These are phyloP conservation scores for Himalopsyche phryganea DNA, from an alignment of 1,140 invertebrate species.

Conservation along the genomic window DNA sequence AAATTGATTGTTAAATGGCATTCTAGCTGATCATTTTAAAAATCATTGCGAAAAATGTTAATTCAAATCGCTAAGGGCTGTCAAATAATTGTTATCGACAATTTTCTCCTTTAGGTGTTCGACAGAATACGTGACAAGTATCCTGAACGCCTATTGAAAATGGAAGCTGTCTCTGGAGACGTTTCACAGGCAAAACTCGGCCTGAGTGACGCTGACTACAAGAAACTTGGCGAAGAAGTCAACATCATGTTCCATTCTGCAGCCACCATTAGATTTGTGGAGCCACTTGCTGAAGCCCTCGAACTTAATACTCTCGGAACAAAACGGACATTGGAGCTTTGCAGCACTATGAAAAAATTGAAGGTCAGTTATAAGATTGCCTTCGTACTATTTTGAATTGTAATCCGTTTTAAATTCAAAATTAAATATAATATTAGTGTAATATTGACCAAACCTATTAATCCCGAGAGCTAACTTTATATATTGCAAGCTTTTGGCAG, in stretches of 20 bases:
- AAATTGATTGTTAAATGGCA: too few species aligned
- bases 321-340: slow-evolving; percentile 56
- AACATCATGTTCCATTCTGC: slow-evolving; percentile 64
- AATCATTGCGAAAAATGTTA: too few species aligned
- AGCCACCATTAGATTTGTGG: slow-evolving; percentile 74
- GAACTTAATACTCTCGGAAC: slow-evolving; percentile 62
- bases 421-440: too few species aligned
- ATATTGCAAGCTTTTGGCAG: too few species aligned
- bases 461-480: too few species aligned
- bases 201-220: slow-evolving; percentile 59
- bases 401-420: background rate
- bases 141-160: slow-evolving; percentile 66
- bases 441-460: too few species aligned
- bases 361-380: slow-evolving; percentile 61
- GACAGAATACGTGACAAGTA: slow-evolving; percentile 60
- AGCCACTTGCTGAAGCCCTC: slow-evolving; percentile 65
- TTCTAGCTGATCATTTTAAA: too few species aligned
- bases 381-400: background rate
- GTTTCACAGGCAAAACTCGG: slow-evolving; percentile 77
- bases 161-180: slow-evolving; percentile 80
- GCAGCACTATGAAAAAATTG: slow-evolving; percentile 63
- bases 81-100: too few species aligned
- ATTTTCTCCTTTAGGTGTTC: slow-evolving; percentile 73
- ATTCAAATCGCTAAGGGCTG: too few species aligned
- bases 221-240: slow-evolving; percentile 36